These are phyloP conservation scores for Nemapogon koenigi DNA, from an alignment of 2,888 invertebrate genomes.

Conservation along the genomic window DNA sequence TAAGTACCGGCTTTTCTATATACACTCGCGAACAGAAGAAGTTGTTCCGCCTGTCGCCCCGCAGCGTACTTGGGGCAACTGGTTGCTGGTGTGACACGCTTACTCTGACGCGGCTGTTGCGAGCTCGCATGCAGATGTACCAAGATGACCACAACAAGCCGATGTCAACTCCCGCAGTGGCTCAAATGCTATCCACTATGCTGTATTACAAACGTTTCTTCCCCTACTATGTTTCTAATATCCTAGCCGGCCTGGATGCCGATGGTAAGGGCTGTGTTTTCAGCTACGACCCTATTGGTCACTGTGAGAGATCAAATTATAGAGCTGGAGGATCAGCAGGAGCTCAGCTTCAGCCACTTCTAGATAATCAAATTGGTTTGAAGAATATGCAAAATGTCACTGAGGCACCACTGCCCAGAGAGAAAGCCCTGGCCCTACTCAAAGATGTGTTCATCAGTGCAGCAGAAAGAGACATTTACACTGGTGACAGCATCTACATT, in stretches of 20 bases:
- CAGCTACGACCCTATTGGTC: constrained; percentile 97
- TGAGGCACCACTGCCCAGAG: constrained; percentile 70
- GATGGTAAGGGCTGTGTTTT: constrained; percentile 95
- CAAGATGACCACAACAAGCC: constrained; percentile 91
- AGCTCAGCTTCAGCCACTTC: constrained; percentile 87
- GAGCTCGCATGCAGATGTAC: constrained; percentile 93
- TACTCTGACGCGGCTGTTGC: constrained; percentile 83
- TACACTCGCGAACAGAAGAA: constrained; percentile 90
- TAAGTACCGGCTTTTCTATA: constrained; percentile 90
- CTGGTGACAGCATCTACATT: constrained; percentile 90
- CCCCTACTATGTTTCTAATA: constrained; percentile 96
- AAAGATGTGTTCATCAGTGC: constrained; percentile 98
- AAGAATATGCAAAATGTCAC: constrained; percentile 83
- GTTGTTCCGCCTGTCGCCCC: constrained; percentile 79
- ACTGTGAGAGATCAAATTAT: constrained; percentile 84
- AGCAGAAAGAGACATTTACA: constrained; percentile 96
- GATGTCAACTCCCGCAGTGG: constrained; percentile 91
- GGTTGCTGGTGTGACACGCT: constrained; percentile 99
- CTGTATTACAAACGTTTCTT: constrained; percentile 97
- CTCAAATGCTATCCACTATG: constrained; percentile 95
- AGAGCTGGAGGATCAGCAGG: constrained; percentile 92
- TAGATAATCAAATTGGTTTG: constrained; percentile 95
- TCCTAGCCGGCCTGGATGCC: constrained; percentile 91
- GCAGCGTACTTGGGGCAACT: constrained; percentile 90
- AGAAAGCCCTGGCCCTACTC: constrained; percentile 83